phyloP scores from a whole-genome alignment of 2,888 invertebrate species.

The Caenorhabditis sinica region DNA sequence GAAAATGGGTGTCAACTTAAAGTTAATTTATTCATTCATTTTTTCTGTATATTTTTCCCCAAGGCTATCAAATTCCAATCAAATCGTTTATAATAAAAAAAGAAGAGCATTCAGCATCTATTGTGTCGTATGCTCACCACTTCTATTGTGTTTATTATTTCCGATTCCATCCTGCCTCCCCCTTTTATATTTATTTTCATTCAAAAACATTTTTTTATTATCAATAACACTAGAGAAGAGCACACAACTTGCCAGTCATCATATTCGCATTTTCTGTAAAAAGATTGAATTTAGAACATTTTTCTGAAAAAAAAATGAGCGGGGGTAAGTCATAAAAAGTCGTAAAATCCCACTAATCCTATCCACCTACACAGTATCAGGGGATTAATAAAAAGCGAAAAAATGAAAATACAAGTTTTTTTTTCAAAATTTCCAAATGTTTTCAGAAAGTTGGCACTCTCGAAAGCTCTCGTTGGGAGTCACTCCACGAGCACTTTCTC shows the following conservation, averaged over 20 bases:
- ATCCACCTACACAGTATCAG: no score
- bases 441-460: constrained; percentile 56
- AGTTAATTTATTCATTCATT: neutral
- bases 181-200: neutral
- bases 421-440: constrained; percentile 7
- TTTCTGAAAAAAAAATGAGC: constrained; percentile 30
- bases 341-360: constrained; percentile 9
- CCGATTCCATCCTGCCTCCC: constrained; percentile 15
- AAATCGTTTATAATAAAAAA: neutral
- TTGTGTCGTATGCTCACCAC: constrained; percentile 12
- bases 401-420: neutral
- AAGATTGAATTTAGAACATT: no score
- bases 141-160: constrained; percentile 54
- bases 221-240: constrained; percentile 12
- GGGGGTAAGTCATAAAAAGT: constrained; percentile 14
- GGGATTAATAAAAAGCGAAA: neutral
- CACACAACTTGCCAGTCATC: constrained; percentile 21
- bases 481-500: constrained; percentile 35
- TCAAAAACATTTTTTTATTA: constrained; percentile 51
- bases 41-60: neutral
- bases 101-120: constrained; percentile 5
- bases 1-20: neutral
- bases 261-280: neutral
- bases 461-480: constrained; percentile 60
- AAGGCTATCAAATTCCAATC: constrained; percentile 44